Base-by-base conservation (phyloP, 1,140 invertebrate genomes). In the Subanguina moxae region DNA sequence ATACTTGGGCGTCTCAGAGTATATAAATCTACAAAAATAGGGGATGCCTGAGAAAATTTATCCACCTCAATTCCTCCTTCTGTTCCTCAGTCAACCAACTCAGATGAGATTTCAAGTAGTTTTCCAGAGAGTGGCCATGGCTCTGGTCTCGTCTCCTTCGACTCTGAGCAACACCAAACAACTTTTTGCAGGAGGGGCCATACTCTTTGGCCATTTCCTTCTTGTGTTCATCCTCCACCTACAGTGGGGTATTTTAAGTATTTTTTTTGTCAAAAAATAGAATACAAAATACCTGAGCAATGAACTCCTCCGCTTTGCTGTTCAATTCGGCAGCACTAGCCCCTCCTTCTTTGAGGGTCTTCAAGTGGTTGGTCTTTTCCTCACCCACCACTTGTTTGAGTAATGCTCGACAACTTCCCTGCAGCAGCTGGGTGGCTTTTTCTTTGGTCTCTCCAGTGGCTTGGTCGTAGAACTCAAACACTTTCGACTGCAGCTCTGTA, bases 81-180 rank as follows among this genome's bases (percentile, higher is more conserved):
- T 74, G 69, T n/a, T 30, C 73, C 23, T 76, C 75, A 17, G 62
- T 74, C 19, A 76, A 48, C 76, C 76, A 76, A 1, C 52, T 56
- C 27, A 76, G 38, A 48, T 76, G 76, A 13, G 78, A 45, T 7
- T 43, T 63, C 15, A 67, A 77, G 59, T 80, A 76, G 1, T 65
- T 57, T 28, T 76, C 77, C 8, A 79, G 70, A 27, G 23, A 28
- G 28, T 73, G 70, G 1, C 70, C 75, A 30, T 73, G 71, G 1
- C 71, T 71, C n/a, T 3, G 48, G 48, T 61, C 28, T 32, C 27
- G n/a, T n/a, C 38, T 21, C 58, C 8, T 61, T 25, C 58, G 3
- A 21, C 38, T 21, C 28, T 19, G n/a, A 25, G 5, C 13, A 3
- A 61, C 58, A 19, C 58, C 38, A 61, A 61, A 61, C n/a, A 61